phyloP scores from a whole-genome alignment of 2,888 invertebrate genomes.

The Machimus atricapillus region DNA sequence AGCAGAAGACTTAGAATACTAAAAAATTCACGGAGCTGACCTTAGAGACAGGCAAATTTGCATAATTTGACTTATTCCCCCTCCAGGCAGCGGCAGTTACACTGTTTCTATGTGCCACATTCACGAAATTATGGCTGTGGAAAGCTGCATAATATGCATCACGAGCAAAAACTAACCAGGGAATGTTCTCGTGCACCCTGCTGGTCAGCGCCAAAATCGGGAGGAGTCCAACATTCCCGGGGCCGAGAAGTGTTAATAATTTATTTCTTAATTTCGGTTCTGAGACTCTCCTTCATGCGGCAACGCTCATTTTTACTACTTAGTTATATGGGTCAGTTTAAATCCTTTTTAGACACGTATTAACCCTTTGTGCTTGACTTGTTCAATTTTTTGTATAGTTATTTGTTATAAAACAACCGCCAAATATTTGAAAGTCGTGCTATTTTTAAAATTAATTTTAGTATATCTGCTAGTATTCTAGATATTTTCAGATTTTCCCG shows the following conservation, averaged over 20 bases:
- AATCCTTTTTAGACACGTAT: too few relatives aligned
- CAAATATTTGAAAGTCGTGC: too few relatives aligned
- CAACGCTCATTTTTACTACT: neutral
- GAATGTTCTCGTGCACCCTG: neutral
- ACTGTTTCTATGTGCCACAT: neutral
- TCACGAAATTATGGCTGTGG: neutral
- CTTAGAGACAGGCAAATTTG: neutral
- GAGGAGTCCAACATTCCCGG: neutral
- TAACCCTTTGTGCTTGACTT: too few relatives aligned
- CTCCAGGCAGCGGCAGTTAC: neutral
- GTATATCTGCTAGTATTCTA: too few relatives aligned
- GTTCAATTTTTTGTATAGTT: too few relatives aligned
- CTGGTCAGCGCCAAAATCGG: neutral
- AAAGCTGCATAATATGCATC: neutral
- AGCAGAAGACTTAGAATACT: neutral
- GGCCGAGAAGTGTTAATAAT: neutral
- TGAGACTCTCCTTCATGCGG: neutral
- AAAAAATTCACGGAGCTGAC: neutral
- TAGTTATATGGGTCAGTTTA: neutral
- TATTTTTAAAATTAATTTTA: too few relatives aligned
- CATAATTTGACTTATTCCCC: neutral
- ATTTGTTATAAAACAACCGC: too few relatives aligned
- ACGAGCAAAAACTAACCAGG: neutral
- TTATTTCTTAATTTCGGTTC: slow-evolving; percentile 17
- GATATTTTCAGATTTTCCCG: too few relatives aligned